Evolutionary conservation across 2,888 invertebrate genomes (phyloP).

Genomic region (Nasonovia ribisnigri): DNA sequence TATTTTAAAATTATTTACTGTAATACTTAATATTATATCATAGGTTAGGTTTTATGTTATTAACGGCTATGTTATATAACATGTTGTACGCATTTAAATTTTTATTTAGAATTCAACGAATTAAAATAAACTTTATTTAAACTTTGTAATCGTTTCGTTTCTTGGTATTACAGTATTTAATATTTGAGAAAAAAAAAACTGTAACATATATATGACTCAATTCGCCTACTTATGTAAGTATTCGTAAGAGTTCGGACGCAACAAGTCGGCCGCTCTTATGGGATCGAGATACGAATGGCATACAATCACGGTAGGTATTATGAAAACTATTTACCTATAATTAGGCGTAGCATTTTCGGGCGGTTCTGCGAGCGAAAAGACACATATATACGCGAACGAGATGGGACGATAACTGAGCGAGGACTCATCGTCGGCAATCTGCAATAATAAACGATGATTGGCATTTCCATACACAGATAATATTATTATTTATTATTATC

Average conservation of each 20-base stretch:
- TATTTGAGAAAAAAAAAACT: not conserved
- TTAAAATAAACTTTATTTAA: not conserved
- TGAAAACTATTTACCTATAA: not conserved
- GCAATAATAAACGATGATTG: constrained; percentile 17
- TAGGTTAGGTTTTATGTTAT: not conserved
- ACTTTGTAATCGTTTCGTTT: not conserved
- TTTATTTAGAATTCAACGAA: no score
- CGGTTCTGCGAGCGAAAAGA: not conserved
- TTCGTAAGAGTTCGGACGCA: not conserved
- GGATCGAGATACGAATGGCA: not conserved
- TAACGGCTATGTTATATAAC: no score
- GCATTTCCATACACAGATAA: not conserved
- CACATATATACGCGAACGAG: not conserved
- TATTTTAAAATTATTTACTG: no score
- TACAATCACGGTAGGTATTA: not conserved
- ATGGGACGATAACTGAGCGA: not conserved
- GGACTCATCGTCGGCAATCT: not conserved
- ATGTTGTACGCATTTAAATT: no score
- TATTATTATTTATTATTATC: not conserved
- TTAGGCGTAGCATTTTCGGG: not conserved
- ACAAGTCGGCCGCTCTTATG: not conserved
- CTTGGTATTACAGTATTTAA: not conserved
- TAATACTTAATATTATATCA: no score
- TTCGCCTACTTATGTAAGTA: not conserved
- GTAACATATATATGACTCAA: not conserved